phyloP scores from a whole-genome alignment of 37 sponge, comb jelly and placozoan genomes.

The Cliona cf. orientalis region DNA sequence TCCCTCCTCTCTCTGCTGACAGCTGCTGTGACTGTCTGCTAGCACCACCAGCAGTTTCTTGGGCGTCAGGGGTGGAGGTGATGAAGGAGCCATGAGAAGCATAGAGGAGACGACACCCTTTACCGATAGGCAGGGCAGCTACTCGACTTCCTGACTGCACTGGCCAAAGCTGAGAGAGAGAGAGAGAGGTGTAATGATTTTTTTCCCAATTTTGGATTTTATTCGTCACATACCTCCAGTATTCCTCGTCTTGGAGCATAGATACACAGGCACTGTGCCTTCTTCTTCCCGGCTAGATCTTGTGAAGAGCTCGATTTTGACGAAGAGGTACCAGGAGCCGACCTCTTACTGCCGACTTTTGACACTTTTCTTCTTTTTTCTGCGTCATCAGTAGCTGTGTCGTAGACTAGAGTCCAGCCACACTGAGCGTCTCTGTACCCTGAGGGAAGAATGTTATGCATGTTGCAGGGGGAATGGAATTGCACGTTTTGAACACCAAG shows the following conservation, averaged over 20 bases:
- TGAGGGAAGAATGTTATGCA: not conserved
- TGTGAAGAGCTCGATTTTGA: not conserved
- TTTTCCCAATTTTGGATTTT: no score
- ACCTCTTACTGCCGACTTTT: not conserved
- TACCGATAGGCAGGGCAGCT: slow-evolving; percentile 79
- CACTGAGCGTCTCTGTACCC: slow-evolving; percentile 92
- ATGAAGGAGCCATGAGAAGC: slow-evolving; percentile 46
- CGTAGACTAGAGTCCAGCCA: slow-evolving; percentile 79
- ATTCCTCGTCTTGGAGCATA: slow-evolving; percentile 85
- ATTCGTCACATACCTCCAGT: slow-evolving; percentile 77
- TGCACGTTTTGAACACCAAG: no score
- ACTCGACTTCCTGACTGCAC: slow-evolving; percentile 71
- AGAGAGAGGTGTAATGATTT: no score
- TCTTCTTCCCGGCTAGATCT: not conserved
- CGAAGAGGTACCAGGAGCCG: not conserved
- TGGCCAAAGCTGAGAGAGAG: slow-evolving; percentile 71
- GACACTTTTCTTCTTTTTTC: not conserved
- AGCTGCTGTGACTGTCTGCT: not conserved
- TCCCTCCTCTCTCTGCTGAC: not conserved
- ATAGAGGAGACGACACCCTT: slow-evolving; percentile 71
- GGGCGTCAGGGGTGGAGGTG: not conserved
- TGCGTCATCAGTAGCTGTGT: not conserved
- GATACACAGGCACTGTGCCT: slow-evolving; percentile 75
- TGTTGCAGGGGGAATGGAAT: no score
- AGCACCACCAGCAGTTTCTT: not conserved